Base-by-base conservation (phyloP, 2,797 vertebrate genomes). In the Neoniphon sammara region DNA sequence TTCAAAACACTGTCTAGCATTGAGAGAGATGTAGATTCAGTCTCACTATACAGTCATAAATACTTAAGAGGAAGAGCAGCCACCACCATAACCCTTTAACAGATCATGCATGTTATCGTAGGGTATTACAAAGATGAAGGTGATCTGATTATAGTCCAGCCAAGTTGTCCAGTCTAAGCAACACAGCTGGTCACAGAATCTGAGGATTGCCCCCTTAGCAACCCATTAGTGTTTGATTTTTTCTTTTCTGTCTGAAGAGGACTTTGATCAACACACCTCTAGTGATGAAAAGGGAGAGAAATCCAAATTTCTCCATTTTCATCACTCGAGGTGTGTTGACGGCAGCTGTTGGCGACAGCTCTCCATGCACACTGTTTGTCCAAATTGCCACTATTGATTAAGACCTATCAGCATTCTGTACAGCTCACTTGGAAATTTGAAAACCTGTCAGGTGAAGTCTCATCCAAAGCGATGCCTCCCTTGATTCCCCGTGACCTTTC, bases 1-100 rank as follows among this genome's bases (percentile, higher is more conserved):
- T 84, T 88, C 57, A 67, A 77, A 75, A 73, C 63, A 76, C 47
- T 53, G 53, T 59, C 31, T 71, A 31, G 82, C 54, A 73, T 80
- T 60, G 76, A 76, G 36, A 42, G 54, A 60, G 61, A 42, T 12
- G 53, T 55, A 63, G 64, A 82, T 74, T 87, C 23, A 49, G 76
- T 86, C 55, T 80, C 59, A 77, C 65, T 66, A 72, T 70, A 46
- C 53, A 73, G 73, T 66, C n/a, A n/a, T 21, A 71, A 39, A 21
- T 27, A 39, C 17, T 11, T 3, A 4, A 59, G 58, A 58, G 7
- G 20, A 31, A 70, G 64, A 18, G 55, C 18, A n/a, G 59, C 59
- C 76, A 10, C 42, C 14, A 53, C 4, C 65, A 68, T 58, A 59
- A 59, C 39, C 61, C 63, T 34, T 76, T 36, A 49, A 72, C 17